A percentile compares a stretch with the other conserved stretches of the same genome.
phyloP scores from a whole-genome alignment of 2,113 vertebrate genomes.

The Furnarius figulus region DNA sequence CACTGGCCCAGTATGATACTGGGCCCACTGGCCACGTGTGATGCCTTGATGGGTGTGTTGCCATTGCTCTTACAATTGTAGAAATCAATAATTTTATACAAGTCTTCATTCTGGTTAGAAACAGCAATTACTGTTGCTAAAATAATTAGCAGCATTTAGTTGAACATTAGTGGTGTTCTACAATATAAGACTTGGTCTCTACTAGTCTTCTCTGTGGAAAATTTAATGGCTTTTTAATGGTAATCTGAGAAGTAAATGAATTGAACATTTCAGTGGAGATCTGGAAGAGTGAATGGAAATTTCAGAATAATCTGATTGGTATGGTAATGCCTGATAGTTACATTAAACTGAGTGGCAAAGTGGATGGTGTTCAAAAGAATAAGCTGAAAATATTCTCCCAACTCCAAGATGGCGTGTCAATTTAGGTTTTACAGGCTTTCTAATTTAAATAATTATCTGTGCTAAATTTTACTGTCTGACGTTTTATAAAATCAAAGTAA shows the following conservation, averaged over 20 bases:
- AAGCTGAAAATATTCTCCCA: background rate
- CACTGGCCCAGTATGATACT: background rate
- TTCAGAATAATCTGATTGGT: conserved; percentile 17
- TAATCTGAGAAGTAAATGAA: conserved; percentile 32
- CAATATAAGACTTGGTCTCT: background rate
- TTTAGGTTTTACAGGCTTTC: conserved; percentile 7
- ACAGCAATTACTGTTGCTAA: background rate
- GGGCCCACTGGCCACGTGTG: background rate
- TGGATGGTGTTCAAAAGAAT: conserved; percentile 1
- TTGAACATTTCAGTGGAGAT: background rate
- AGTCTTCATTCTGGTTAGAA: background rate
- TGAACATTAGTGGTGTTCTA: conserved; percentile 31
- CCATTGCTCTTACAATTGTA: background rate
- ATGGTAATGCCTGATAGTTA: conserved; percentile 47
- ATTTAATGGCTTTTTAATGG: conserved; percentile 45
- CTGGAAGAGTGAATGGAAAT: conserved; percentile 37
- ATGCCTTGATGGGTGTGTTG: background rate
- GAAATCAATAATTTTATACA: background rate
- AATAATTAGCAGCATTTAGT: conserved; percentile 22
- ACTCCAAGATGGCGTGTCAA: background rate
- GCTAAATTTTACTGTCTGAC: conserved; percentile 51
- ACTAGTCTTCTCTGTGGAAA: background rate
- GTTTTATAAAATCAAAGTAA: conserved; percentile 31
- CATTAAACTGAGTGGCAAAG: conserved; percentile 56
- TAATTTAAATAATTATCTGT: conserved; percentile 30